Evolutionary conservation across 2,888 invertebrate genomes (phyloP), one percentile per base, ranked within the genome.

Genomic region (Tuta absoluta): DNA sequence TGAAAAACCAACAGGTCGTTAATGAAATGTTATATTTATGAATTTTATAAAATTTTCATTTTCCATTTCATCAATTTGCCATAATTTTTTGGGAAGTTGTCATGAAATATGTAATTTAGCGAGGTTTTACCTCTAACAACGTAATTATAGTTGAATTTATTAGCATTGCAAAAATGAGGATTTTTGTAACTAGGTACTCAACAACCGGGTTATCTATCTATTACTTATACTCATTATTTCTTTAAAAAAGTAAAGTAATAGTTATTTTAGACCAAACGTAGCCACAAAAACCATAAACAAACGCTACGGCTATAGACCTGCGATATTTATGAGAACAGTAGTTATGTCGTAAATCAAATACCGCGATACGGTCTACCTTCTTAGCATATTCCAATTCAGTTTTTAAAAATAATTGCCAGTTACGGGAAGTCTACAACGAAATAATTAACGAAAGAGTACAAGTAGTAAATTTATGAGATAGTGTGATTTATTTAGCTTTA

Each of bases 381-480:
- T 53, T 53, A 53, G 53, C 53, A 53, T 53, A 24, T 53, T 53
- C n/a, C n/a, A 53, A n/a, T 51, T 51, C 51, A 51, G 51, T 56
- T 59, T 59, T 45, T 19, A 28, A 14, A 62, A 51, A 62, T 62
- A 51, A 62, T 51, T 62, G 49, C 49, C 51, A 21, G n/a, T 37
- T 33, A 51, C 49, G 62, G 60, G 17, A 61, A 48, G 23, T n/a
- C 48, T 23, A 28, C 48, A 28, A 61, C 60, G 48, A 61, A 61
- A 48, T 61, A 61, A 61, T 61, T 61, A 61, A 41, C 19, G 23
- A 59, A 59, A 45, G 45, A 45, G 17, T 37, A 61, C 51, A 37
- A 48, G 37, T 37, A n/a, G 11, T 58, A 48, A 49, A 63, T 45
- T 45, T 59, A 59, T 63, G 37, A 59, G 59, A 59, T 59, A 63